A percentile compares a stretch with the other conserved stretches of the same genome.
These are phyloP conservation scores for Agrochola lychnidis DNA, from an alignment of 2,888 invertebrate species.

Conservation along the genomic window DNA sequence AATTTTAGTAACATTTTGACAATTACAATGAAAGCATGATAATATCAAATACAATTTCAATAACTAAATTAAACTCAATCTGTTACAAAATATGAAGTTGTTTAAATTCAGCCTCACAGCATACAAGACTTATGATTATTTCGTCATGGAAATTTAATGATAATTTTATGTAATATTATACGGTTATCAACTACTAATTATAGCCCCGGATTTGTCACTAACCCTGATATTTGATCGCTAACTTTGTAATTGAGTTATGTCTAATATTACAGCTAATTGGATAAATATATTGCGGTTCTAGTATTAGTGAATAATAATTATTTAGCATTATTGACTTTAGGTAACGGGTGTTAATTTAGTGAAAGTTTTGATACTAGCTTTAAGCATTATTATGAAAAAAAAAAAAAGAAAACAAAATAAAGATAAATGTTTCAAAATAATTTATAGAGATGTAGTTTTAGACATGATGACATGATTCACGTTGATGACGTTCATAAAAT, in stretches of 20 bases:
- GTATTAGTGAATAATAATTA: background rate
- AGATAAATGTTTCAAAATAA: background rate
- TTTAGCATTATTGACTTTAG: background rate
- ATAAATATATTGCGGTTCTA: conserved; percentile 18
- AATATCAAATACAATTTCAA: background rate
- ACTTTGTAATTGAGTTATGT: conserved; percentile 41
- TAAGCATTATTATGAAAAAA: background rate
- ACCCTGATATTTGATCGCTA: conserved; percentile 38
- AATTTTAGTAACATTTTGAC: background rate
- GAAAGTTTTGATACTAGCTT: background rate
- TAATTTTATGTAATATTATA: conserved; percentile 31
- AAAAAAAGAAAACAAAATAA: too few relatives aligned
- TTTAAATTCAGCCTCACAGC: background rate
- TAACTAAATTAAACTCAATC: background rate
- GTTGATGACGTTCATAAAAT: background rate
- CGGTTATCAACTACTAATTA: conserved; percentile 25
- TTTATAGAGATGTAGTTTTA: background rate
- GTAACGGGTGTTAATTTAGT: background rate
- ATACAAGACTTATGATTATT: background rate
- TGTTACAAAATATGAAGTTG: background rate
- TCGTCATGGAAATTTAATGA: conserved; percentile 2
- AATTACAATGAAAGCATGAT: background rate
- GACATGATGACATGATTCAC: too few relatives aligned
- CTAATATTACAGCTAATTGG: conserved; percentile 31
- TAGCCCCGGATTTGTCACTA: conserved; percentile 20